These are phyloP conservation scores for Thereva unica DNA, from an alignment of 2,888 invertebrate species.

Conservation along the genomic window DNA sequence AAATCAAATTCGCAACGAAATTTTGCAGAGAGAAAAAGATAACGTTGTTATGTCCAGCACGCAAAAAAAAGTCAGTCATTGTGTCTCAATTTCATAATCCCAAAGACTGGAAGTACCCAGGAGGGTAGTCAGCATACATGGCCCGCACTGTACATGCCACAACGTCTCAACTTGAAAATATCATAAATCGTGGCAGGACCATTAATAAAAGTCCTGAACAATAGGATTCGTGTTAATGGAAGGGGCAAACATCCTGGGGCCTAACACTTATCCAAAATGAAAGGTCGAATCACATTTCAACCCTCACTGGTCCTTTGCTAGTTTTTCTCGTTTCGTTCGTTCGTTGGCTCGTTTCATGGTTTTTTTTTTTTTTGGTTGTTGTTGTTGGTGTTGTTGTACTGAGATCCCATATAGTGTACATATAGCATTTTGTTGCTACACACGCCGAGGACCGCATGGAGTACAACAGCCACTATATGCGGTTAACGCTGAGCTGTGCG, in stretches of 20 bases:
- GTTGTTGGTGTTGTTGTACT: background rate
- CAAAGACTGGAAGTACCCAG: too few relatives aligned
- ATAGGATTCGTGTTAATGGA: slow-evolving; percentile 33
- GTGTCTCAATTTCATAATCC: too few relatives aligned
- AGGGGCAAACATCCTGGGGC: slow-evolving; percentile 6
- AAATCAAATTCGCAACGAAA: too few relatives aligned
- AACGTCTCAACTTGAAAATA: slow-evolving; percentile 15
- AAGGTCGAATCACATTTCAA: slow-evolving; percentile 33
- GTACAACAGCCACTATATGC: background rate
- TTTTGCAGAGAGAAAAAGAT: too few relatives aligned
- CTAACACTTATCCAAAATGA: slow-evolving; percentile 33
- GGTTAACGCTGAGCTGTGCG: slow-evolving; percentile 30
- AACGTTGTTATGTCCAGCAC: too few relatives aligned
- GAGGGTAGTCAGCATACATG: too few relatives aligned
- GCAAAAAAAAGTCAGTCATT: too few relatives aligned
- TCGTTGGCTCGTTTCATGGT: background rate
- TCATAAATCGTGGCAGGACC: slow-evolving; percentile 38
- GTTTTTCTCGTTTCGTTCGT: slow-evolving; percentile 6
- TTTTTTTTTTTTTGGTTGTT: background rate
- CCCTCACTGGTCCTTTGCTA: background rate
- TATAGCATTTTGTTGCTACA: too few relatives aligned
- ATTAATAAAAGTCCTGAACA: slow-evolving; percentile 39
- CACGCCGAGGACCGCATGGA: too few relatives aligned
- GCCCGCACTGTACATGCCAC: background rate
- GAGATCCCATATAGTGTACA: too few relatives aligned